Evolutionary conservation across 1,140 invertebrate species (phyloP), one percentile per base, ranked within the genome.

Genomic region (Formica exsecta): DNA sequence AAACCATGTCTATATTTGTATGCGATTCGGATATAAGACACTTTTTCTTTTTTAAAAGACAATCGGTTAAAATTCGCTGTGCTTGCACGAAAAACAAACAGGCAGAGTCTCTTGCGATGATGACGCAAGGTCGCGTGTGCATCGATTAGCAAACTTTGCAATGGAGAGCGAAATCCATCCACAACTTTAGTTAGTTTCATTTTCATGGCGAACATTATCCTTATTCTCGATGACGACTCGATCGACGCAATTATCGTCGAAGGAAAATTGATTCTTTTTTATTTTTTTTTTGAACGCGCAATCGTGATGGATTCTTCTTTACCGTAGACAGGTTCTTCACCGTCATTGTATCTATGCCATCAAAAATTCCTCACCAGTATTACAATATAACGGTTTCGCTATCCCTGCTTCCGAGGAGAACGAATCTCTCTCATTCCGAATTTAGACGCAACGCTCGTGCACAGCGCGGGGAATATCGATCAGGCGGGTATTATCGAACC

Each of bases 341-440:
- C 48, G 48, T 13, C 13, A 19, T 51, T 16, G 6, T 65, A 66
- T 79, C 62, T 68, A 68, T 29, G 76, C 41, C 44, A 68, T 71
- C 79, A 25, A 29, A 81, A 81, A 81, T 59, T 71, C 25, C 25
- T 81, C 79, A 8, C 66, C 16, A 54, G 51, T 44, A 73, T 81
- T 61, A 81, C 73, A 81, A 81, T 61, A 81, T 81, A 81, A 81
- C 79, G 51, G 79, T 83, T 73, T 61, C 79, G 66, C 3, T 32
- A 81, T 48, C 25, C 68, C 54, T 57, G 38, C 38, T 73, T 61
- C 3, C 79, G 64, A 70, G 32, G 51, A 57, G 51, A 38, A 74
- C 68, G 54, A 83, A 83, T 83, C 68, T 83, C 79, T 81, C 68
- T 83, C 68, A 83, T 83, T 83, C 79, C 79, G 68, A 83, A 83